Percentiles rank a stretch among this genome's conserved stretches.
Conservation (phyloP, 2,113 vertebrate genomes). For the Syngnathus scovelli region DNA sequence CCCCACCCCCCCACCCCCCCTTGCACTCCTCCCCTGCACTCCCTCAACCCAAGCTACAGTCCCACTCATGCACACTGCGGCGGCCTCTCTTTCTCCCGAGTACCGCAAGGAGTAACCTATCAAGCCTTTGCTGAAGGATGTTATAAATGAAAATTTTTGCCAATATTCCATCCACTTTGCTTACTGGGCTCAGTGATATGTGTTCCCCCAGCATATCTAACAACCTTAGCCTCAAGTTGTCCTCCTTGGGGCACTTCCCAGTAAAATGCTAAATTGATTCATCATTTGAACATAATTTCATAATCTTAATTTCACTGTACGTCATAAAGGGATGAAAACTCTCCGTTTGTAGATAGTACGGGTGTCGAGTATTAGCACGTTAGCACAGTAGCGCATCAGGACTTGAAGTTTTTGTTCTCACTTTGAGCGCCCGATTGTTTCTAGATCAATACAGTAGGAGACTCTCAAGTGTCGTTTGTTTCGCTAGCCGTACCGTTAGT, state of each 20-base stretch:
- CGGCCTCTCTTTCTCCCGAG: conserved; percentile 77
- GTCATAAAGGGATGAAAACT: conserved; percentile 14
- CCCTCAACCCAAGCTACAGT: conserved; percentile 60
- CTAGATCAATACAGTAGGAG: too few relatives aligned
- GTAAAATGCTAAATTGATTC: too few relatives aligned
- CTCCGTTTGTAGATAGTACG: conserved; percentile 4
- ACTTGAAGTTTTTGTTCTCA: not conserved
- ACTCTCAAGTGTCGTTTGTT: not conserved
- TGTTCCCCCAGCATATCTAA: conserved; percentile 70
- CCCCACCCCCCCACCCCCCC: conserved; percentile 50
- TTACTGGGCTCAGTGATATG: conserved; percentile 90
- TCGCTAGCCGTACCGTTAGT: not conserved
- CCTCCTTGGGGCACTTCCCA: too few relatives aligned
- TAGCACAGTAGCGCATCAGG: not conserved
- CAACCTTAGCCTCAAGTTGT: not conserved
- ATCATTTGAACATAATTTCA: conserved; percentile 4
- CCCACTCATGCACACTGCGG: conserved; percentile 67
- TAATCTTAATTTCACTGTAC: conserved; percentile 18
- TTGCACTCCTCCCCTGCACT: conserved; percentile 60
- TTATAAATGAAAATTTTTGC: conserved; percentile 99
- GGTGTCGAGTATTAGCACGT: not conserved
- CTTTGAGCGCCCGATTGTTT: not conserved
- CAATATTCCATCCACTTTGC: conserved; percentile 93
- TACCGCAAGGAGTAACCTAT: conserved; percentile 99
- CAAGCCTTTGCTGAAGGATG: conserved; percentile 99